phyloP scores from a whole-genome alignment of 2,113 vertebrate species.

The Scytalopus superciliaris region DNA sequence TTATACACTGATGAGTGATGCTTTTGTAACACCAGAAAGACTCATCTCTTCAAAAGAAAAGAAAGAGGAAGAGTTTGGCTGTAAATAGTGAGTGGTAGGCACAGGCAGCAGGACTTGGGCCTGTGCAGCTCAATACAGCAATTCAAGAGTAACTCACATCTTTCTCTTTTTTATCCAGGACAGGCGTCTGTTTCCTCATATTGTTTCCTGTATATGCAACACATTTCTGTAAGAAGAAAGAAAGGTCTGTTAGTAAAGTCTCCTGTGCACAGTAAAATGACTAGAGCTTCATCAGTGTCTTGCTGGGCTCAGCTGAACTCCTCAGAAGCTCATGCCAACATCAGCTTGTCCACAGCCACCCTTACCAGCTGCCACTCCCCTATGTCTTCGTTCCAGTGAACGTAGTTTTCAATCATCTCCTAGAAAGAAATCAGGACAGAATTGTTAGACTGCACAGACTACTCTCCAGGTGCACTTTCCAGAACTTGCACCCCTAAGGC shows the following conservation, averaged over 20 bases:
- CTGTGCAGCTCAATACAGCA: neutral
- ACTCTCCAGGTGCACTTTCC: neutral
- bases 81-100: neutral
- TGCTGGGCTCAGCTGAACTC: neutral
- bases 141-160: slow-evolving; percentile 82
- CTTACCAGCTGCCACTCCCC: slow-evolving; percentile 98
- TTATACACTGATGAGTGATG: neutral
- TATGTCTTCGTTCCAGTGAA: slow-evolving; percentile 98
- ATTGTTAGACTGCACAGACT: neutral
- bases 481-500: neutral
- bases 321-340: neutral
- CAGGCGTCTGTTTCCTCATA: slow-evolving; percentile 95
- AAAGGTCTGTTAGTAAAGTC: neutral
- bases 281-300: neutral
- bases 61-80: neutral
- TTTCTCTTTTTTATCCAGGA: slow-evolving; percentile 96
- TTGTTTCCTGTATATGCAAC: slow-evolving; percentile 99
- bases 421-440: slow-evolving; percentile 53
- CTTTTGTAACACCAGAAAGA: neutral
- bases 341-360: rapidly evolving
- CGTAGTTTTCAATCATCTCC: slow-evolving; percentile 99
- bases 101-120: neutral
- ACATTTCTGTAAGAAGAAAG: slow-evolving; percentile 87
- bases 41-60: neutral
- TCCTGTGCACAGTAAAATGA: neutral